Percentiles rank a stretch among this genome's conserved stretches.
These are phyloP conservation scores for Sigmodon hispidus DNA, from an alignment of 2,113 vertebrate species.

Conservation along the genomic window DNA sequence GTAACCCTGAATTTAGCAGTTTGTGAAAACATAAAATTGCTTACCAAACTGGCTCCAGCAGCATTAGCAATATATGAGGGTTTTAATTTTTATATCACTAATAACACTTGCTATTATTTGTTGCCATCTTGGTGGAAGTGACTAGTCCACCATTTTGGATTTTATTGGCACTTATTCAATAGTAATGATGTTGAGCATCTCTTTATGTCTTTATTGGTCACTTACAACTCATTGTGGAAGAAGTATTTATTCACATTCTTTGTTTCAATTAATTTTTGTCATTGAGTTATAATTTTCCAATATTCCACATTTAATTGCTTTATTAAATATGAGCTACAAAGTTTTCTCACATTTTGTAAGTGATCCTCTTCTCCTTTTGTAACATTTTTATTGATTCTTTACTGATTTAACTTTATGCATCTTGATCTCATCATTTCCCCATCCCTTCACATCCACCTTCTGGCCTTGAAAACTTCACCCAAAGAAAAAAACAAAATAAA, in stretches of 20 bases:
- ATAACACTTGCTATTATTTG: neutral
- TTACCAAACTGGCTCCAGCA: neutral
- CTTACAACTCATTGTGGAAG: neutral
- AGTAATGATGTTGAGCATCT: neutral
- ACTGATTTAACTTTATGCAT: neutral
- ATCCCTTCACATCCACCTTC: neutral
- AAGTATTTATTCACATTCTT: conserved; percentile 11
- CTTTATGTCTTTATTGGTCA: neutral
- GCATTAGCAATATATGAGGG: neutral
- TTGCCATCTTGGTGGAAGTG: neutral
- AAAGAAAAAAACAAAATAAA: neutral
- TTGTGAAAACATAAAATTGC: neutral
- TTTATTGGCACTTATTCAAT: neutral
- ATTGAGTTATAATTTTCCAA: neutral
- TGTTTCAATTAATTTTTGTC: neutral
- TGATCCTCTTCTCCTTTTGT: neutral
- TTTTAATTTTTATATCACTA: neutral
- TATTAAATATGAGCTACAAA: neutral
- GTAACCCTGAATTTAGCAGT: neutral
- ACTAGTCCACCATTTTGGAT: neutral
- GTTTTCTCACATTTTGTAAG: neutral
- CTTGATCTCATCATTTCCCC: neutral
- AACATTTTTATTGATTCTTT: neutral
- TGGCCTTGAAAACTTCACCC: neutral
- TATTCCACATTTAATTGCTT: neutral